Conservation (phyloP, 2,113 vertebrate species). For the Apteryx owenii region DNA sequence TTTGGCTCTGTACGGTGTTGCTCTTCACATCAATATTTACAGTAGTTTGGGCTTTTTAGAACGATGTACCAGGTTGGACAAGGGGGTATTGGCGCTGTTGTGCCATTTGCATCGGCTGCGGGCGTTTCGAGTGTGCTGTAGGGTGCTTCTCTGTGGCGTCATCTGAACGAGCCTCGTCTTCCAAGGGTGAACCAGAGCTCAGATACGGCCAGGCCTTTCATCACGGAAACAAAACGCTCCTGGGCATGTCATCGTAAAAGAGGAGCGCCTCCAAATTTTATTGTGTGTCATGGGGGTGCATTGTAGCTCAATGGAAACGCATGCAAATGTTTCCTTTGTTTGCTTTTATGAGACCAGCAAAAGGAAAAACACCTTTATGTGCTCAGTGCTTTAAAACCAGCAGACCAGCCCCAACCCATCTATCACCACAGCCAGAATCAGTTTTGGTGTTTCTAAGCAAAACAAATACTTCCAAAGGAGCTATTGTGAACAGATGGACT, state of each 20-base stretch:
- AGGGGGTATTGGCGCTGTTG: neutral
- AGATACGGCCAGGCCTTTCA: neutral
- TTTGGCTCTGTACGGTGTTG: constrained; percentile 4
- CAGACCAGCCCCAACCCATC: neutral
- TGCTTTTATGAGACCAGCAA: neutral
- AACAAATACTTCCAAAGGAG: constrained; percentile 40
- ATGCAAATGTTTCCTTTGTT: neutral
- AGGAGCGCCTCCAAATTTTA: neutral
- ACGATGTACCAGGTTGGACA: neutral
- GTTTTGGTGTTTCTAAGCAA: neutral
- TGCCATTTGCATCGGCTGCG: accelerated
- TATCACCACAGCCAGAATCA: neutral
- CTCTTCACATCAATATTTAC: neutral
- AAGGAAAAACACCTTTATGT: neutral
- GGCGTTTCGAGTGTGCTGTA: neutral
- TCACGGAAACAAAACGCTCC: neutral
- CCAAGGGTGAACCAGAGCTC: neutral
- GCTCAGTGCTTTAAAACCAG: neutral
- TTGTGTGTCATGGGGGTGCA: accelerated
- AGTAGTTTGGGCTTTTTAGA: neutral
- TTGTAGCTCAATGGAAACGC: neutral
- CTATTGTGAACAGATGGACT: constrained; percentile 44
- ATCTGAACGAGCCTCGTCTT: neutral
- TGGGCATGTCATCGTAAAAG: accelerated
- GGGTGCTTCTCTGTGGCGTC: neutral